Evolutionary conservation across 2,113 vertebrate species (phyloP), one percentile per base, ranked within the genome.

Genomic region (Caretta caretta): DNA sequence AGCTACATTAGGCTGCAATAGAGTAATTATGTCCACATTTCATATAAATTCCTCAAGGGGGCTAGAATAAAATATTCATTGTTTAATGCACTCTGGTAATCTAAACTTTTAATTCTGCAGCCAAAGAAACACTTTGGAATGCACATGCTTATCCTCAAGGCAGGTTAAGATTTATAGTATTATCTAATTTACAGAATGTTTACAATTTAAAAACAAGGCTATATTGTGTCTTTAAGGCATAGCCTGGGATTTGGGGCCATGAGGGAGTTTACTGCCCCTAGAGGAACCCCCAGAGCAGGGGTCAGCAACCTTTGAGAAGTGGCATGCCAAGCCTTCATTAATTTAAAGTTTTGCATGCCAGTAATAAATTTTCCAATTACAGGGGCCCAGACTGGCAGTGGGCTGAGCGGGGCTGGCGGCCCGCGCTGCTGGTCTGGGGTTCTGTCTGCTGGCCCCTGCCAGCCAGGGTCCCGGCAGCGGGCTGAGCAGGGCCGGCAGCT

Each of bases 101-200:
- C 53, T 51, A 5, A 76, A 53, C 62, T 88, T 93, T 53, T 85
- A 88, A 94, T 78, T 1, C 0, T 24, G 53, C 2, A 94, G 3
- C 3, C 29, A 83, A 53, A 92, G 42, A 96, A 92, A 86, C 38
- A 56, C 94, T 1, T 84, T 56, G 2, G 84, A 91, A 84, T 42
- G 16, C 84, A 75, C 38, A 93, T 95, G 76, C 2, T 91, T 91
- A 86, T 4, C 9, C 14, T 69, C 95, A 94, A 83, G 6, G 27
- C 91, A 54, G 14, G 25, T 27, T 48, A 78, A 90, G 92, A 83
- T 88, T 91, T 78, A 93, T 75, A 49, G 2, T 42, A 35, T 57
- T 62, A 91, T 87, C 62, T 75, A 90, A 83, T 80, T 95, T 86
- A 76, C 65, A 92, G 24, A 25, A 89, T 86, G 80, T 92, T 91